Evolutionary conservation across 2,888 invertebrate genomes (phyloP).

Genomic region (Candidula unifasciata): DNA sequence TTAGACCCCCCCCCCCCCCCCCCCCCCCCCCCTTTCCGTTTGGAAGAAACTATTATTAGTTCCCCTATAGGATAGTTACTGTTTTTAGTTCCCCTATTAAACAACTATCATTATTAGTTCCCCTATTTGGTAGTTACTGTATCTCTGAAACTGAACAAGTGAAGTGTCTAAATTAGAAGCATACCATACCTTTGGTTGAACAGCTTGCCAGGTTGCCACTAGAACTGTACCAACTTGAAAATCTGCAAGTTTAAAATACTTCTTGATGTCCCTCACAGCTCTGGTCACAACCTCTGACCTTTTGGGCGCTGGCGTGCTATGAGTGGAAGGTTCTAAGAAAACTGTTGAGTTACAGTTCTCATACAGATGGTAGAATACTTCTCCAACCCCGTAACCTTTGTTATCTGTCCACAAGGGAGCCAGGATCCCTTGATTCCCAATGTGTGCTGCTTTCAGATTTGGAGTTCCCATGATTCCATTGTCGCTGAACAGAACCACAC

Average conservation of each 20-base stretch:
- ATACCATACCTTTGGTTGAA: not conserved
- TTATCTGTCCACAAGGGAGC: not conserved
- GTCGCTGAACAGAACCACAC: not conserved
- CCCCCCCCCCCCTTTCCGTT: no score
- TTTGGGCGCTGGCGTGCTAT: not conserved
- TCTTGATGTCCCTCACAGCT: not conserved
- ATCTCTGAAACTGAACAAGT: no score
- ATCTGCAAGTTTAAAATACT: not conserved
- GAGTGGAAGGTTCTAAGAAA: not conserved
- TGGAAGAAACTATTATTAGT: no score
- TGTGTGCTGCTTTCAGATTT: not conserved
- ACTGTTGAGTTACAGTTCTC: not conserved
- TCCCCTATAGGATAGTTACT: no score
- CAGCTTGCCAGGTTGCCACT: constrained; percentile 8
- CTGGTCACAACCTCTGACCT: not conserved
- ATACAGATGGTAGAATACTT: constrained; percentile 5
- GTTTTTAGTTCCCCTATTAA: no score
- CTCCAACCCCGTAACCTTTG: not conserved
- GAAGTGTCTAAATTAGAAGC: no score
- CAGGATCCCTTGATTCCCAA: not conserved
- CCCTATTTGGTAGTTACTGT: no score
- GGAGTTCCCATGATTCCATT: not conserved
- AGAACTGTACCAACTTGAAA: not conserved
- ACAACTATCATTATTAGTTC: no score
- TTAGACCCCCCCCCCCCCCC: no score